Evolutionary conservation across 2,113 vertebrate species (phyloP).

Genomic region (Nycticorax nycticorax): DNA sequence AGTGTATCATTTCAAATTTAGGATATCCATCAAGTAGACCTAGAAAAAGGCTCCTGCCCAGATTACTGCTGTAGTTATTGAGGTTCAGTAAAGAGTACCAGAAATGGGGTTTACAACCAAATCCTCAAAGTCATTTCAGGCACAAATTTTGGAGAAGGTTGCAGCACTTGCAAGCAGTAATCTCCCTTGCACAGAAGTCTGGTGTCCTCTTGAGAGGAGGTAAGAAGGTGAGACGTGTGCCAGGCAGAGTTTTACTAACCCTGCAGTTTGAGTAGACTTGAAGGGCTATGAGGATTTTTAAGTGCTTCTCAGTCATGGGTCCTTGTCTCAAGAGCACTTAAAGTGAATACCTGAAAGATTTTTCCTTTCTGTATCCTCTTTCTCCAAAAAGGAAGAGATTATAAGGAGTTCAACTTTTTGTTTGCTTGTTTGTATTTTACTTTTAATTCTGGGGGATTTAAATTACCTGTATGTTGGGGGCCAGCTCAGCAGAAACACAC

Average conservation of each 20-base stretch:
- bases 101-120: neutral
- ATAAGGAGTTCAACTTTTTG: neutral
- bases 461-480: neutral
- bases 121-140: neutral
- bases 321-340: neutral
- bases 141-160: neutral
- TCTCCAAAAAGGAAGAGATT: neutral
- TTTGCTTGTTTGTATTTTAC: neutral
- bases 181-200: neutral
- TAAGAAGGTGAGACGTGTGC: neutral
- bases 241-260: neutral
- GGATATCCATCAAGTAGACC: neutral
- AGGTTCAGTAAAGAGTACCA: neutral
- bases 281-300: neutral
- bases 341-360: neutral
- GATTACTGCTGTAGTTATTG: neutral
- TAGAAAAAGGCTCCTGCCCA: neutral
- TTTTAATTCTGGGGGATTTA: neutral
- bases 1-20: neutral
- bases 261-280: neutral
- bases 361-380: neutral
- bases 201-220: neutral
- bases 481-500: neutral
- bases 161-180: neutral
- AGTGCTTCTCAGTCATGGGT: neutral